Evolutionary conservation across 2,888 invertebrate species (phyloP).

Genomic region (Drosophila pseudotalamancana): DNA sequence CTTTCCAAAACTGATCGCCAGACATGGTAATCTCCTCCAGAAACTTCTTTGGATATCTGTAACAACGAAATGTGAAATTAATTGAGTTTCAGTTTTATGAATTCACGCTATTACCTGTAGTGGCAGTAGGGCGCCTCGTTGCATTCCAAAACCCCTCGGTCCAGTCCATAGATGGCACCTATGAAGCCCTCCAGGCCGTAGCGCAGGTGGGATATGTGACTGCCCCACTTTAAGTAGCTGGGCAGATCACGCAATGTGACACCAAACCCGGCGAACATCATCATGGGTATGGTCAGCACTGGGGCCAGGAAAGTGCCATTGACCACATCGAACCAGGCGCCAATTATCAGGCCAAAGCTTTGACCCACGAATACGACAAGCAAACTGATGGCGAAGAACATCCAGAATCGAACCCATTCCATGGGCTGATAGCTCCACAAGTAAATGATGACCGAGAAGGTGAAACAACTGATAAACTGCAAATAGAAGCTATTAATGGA

Average conservation of each 20-base stretch:
- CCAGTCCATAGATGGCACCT: constrained; percentile 92
- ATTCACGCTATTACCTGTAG: constrained; percentile 86
- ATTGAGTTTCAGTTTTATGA: not conserved
- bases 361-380: constrained; percentile 95
- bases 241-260: constrained; percentile 95
- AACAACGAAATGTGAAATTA: not conserved
- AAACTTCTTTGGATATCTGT: constrained; percentile 91
- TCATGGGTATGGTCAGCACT: constrained; percentile 95
- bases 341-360: constrained; percentile 95
- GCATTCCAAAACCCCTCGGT: constrained; percentile 91
- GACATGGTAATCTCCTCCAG: constrained; percentile 92
- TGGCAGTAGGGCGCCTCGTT: constrained; percentile 91
- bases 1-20: constrained; percentile 93
- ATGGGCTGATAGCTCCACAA: constrained; percentile 95
- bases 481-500: constrained; percentile 22
- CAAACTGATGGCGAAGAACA: constrained; percentile 93
- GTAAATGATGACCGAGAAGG: constrained; percentile 92
- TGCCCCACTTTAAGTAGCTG: constrained; percentile 94
- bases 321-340: constrained; percentile 93
- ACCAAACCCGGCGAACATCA: constrained; percentile 98
- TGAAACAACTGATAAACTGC: constrained; percentile 88
- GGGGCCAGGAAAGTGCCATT: constrained; percentile 98
- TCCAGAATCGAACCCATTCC: constrained; percentile 90
- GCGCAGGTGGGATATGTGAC: constrained; percentile 94
- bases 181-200: constrained; percentile 96